Base-by-base conservation (phyloP, 2,888 invertebrate genomes). In the Agapetus fuscipes region DNA sequence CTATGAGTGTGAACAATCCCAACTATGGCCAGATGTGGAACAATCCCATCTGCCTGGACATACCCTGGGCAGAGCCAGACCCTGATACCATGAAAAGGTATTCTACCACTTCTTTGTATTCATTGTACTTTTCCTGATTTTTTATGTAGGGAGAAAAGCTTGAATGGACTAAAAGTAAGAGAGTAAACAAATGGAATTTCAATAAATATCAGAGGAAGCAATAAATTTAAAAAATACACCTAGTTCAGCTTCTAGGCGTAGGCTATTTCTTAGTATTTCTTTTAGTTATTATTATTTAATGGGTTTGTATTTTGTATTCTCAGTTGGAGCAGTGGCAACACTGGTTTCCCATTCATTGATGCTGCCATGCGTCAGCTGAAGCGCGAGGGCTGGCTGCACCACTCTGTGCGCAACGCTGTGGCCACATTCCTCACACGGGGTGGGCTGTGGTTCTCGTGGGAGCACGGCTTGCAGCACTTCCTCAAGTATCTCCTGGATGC, bases 361-460 rank as follows among this genome's bases (percentile, higher is more conserved):
- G 82, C 81, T 5, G 76, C 78, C 4, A 82, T 83, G 82, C 67
- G 80, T 0, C 83, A 83, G 53, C 62, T 83, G 13, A 61, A 65
- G 28, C 54, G 70, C 11, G 82, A 83, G 56, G 83, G 83, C 17
- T 83, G 83, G 83, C 64, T 82, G 13, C 82, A 83, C 58, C 82
- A 83, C 56, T 72, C 71, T 1, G 73, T 74, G 11, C 64, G 83
- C 28, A 83, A 83, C 62, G 73, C 80, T 1, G 79, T 80, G n/a
- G 81, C 83, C 3, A 73, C 68, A 20, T 83, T 83, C 62, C 65
- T 83, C 11, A 83, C 83, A 0, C 68, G 83, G 4, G 83, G 82
- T n/a, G 79, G 79, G 5, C 66, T 83, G 38, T 83, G 83, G 82
- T 67, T 81, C 35, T 76, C 72, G 49, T 83, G 83, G 83, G 82